Percentiles rank a stretch among this genome's conserved stretches.
Evolutionary conservation across 1,140 invertebrate species (phyloP).

Genomic region (Caenorhabditis inopinata): DNA sequence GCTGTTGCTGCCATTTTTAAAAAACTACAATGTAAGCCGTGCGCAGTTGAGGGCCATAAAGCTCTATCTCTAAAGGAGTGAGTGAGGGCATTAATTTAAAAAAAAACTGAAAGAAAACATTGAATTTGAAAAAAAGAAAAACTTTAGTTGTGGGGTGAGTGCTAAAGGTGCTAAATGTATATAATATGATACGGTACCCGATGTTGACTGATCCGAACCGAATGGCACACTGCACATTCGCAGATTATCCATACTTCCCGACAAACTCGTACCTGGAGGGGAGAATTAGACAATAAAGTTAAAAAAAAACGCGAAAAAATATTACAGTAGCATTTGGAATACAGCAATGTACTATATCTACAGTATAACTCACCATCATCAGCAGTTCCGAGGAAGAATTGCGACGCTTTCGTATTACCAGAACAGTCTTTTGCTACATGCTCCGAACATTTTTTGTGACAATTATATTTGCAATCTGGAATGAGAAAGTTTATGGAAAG

Average conservation of each 20-base stretch:
- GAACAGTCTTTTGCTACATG: constrained; percentile 92
- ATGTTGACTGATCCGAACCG: constrained; percentile 56
- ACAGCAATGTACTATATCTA: not conserved
- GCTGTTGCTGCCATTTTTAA: no score
- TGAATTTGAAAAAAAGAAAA: no score
- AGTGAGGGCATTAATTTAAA: no score
- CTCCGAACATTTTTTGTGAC: constrained; percentile 92
- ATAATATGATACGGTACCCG: constrained; percentile 29
- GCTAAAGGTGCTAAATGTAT: not conserved
- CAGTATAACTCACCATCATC: constrained; percentile 64
- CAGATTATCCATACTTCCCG: constrained; percentile 57
- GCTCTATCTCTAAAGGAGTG: no score
- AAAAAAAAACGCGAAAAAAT: no score
- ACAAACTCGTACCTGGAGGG: constrained; percentile 37
- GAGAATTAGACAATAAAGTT: constrained; percentile 15
- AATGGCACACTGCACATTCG: constrained; percentile 60
- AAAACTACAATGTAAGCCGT: no score
- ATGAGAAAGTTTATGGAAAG: not conserved
- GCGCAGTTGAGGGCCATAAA: no score
- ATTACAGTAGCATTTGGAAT: not conserved
- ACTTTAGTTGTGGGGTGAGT: no score
- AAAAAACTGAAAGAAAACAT: constrained; percentile 47
- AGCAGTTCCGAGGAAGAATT: constrained; percentile 48
- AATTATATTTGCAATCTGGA: constrained; percentile 92
- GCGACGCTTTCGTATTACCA: constrained; percentile 72